phyloP scores from a whole-genome alignment of 2,797 vertebrate species.

The Artibeus jamaicensis region DNA sequence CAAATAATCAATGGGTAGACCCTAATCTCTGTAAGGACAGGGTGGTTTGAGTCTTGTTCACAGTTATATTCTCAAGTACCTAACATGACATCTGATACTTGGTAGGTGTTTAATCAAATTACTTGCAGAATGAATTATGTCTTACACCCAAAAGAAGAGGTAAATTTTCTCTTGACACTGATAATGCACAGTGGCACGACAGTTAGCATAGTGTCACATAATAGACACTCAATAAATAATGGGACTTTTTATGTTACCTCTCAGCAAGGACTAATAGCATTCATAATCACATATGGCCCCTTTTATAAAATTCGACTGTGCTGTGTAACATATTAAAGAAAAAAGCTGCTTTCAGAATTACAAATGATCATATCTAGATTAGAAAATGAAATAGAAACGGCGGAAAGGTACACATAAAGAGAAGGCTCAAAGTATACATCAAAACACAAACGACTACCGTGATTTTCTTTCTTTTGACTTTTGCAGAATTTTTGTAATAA shows the following conservation, averaged over 20 bases:
- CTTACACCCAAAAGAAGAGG: not conserved
- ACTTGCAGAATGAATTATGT: slow-evolving; percentile 27
- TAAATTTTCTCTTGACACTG: slow-evolving; percentile 27
- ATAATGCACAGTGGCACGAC: not conserved
- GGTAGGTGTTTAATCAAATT: slow-evolving; percentile 20
- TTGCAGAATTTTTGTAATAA: slow-evolving; percentile 29
- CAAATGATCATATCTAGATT: not conserved
- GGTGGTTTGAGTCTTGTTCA: not conserved
- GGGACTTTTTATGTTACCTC: slow-evolving; percentile 20
- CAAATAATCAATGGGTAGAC: not conserved
- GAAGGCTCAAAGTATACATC: not conserved
- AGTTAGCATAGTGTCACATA: slow-evolving; percentile 29
- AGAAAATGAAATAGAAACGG: slow-evolving; percentile 40
- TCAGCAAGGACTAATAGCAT: slow-evolving; percentile 13
- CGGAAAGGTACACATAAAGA: not conserved
- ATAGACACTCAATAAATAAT: slow-evolving; percentile 33
- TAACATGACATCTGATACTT: not conserved
- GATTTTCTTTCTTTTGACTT: slow-evolving; percentile 19
- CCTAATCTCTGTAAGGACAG: not conserved
- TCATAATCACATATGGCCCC: slow-evolving; percentile 9
- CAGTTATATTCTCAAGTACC: not conserved
- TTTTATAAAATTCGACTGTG: slow-evolving; percentile 13
- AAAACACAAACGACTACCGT: slow-evolving; percentile 25
- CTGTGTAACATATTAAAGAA: not conserved
- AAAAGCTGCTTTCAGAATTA: slow-evolving; percentile 22